Evolutionary conservation across 2,797 vertebrate genomes (phyloP), one percentile per base, ranked within the genome.

Genomic region (Poecile montanus): DNA sequence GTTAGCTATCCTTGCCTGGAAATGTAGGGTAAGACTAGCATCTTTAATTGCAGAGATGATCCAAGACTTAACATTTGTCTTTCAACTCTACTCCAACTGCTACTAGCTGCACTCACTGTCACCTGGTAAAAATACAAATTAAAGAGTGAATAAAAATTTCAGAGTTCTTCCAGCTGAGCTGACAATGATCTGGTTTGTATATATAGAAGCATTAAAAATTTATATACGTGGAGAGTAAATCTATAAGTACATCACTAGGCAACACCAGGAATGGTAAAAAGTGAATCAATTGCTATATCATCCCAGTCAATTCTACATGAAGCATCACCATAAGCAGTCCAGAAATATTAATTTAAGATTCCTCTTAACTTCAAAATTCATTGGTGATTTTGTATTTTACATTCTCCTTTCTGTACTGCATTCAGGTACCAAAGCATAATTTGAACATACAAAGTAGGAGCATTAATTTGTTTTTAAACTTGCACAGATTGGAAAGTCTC

Each of bases 51-150:
- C 61, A 85, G 87, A 83, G 70, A 65, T 40, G 56, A 88, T 57
- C 71, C 74, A 91, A 89, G 34, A 70, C 53, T 81, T 74, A 78
- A 81, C 19, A 50, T 45, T 76, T 82, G 60, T 48, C 80, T 94
- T 83, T 90, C 83, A 91, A 32, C 22, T 44, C 58, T 78, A 68
- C 18, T 92, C 57, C 62, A 92, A 45, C 62, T 72, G 66, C 82
- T 75, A 80, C 50, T 86, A 93, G 51, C 58, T 88, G 66, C 29
- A 56, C 71, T 62, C 90, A 73, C 19, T 88, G 53, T 47, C 45
- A 93, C 72, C 63, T 88, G 36, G 67, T 73, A 86, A 95, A 72
- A 45, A 73, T n/a, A 94, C 36, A 91, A 91, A 96, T 73, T 94
- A 66, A 92, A 85, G 58, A 61, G 22, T 71, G 47, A 92, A 81